Percentiles rank a stretch among this genome's conserved stretches.
Conservation (phyloP, 2,797 vertebrate genomes). For the Sparidentex hasta region DNA sequence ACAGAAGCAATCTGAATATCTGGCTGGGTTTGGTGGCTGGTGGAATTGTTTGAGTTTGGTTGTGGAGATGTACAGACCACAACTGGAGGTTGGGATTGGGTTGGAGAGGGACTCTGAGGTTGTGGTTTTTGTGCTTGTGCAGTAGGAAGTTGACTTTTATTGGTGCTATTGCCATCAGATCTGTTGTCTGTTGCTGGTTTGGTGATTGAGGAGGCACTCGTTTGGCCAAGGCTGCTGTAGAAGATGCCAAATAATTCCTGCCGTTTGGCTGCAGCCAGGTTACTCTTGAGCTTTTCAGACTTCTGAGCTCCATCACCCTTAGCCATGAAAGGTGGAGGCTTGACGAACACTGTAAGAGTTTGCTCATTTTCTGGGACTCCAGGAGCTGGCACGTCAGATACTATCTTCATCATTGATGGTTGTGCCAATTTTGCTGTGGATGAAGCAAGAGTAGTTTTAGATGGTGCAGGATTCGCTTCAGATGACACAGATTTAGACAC, state of each 20-base stretch:
- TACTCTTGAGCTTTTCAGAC: constrained; percentile 89
- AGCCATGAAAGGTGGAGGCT: constrained; percentile 88
- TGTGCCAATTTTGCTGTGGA: constrained; percentile 1
- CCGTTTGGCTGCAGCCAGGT: constrained; percentile 92
- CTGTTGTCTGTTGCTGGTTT: constrained; percentile 79
- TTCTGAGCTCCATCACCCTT: constrained; percentile 84
- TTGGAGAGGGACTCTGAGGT: not conserved
- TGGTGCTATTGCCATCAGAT: constrained; percentile 64
- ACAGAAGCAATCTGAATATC: constrained; percentile 61
- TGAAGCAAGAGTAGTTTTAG: not conserved
- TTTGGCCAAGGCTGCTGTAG: constrained; percentile 85
- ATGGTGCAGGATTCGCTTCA: no score
- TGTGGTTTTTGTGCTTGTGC: constrained; percentile 5
- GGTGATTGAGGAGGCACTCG: constrained; percentile 51
- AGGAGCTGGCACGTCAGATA: constrained; percentile 92
- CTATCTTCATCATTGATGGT: constrained; percentile 74
- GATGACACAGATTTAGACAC: not conserved
- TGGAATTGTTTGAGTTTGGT: not conserved
- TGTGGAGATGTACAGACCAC: not conserved
- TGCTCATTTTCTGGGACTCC: constrained; percentile 92
- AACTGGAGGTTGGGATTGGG: not conserved
- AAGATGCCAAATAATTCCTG: constrained; percentile 94
- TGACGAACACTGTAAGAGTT: constrained; percentile 87
- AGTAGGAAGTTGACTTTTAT: constrained; percentile 12
- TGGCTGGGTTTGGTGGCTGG: not conserved